Conservation (phyloP, 2,888 invertebrate genomes). For the Watsonalla cultraria region DNA sequence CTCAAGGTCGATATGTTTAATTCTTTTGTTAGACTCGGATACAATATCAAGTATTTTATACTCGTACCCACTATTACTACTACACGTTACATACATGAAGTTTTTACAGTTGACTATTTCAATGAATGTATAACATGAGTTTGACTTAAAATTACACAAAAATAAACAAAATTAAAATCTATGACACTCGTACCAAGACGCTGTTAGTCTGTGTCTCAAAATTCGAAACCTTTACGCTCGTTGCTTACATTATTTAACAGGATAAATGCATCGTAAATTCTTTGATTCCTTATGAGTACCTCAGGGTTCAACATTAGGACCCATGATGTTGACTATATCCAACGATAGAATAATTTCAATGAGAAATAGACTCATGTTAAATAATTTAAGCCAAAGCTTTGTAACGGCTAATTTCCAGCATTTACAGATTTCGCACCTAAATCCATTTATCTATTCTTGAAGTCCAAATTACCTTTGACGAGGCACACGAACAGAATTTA, state of each 20-base stretch:
- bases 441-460: constrained; percentile 76
- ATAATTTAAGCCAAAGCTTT: constrained; percentile 41
- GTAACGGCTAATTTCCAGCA: constrained; percentile 47
- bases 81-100: not conserved
- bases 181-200: constrained; percentile 77
- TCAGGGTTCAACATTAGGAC: constrained; percentile 14
- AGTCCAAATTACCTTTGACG: constrained; percentile 66
- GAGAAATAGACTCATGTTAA: constrained; percentile 10
- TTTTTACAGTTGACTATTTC: not conserved
- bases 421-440: constrained; percentile 72
- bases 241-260: constrained; percentile 37
- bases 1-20: constrained; percentile 28
- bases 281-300: constrained; percentile 12
- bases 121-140: constrained; percentile 43
- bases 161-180: constrained; percentile 53
- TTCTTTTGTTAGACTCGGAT: constrained; percentile 16
- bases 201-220: constrained; percentile 61
- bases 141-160: constrained; percentile 35
- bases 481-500: constrained; percentile 42
- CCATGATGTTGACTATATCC: not conserved
- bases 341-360: constrained; percentile 1
- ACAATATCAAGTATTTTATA: constrained; percentile 8
- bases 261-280: constrained; percentile 1
- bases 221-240: constrained; percentile 33
- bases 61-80: not conserved